A percentile compares a stretch with the other conserved stretches of the same genome.
These are phyloP conservation scores for Rhadinocentrus ornatus DNA, from an alignment of 2,797 vertebrate genomes.

Conservation along the genomic window DNA sequence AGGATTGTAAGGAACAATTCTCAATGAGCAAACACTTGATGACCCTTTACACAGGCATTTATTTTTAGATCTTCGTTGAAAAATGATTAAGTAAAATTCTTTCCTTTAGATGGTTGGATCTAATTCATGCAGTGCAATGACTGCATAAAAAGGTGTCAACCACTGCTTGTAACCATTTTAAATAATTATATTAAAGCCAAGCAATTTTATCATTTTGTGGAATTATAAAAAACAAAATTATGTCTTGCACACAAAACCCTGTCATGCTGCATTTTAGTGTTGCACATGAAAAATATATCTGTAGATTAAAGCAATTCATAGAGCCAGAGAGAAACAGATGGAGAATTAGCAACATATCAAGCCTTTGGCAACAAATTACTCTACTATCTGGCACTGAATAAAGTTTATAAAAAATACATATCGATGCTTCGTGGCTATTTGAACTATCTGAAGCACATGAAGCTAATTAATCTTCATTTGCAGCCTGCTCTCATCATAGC, in stretches of 20 bases:
- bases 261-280: conserved; percentile 1
- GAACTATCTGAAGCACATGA: conserved; percentile 29
- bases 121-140: background rate
- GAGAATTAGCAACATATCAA: conserved; percentile 34
- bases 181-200: conserved; percentile 3
- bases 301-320: conserved; percentile 46
- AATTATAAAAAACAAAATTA: conserved; percentile 25
- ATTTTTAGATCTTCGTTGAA: conserved; percentile 7
- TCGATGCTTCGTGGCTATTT: conserved; percentile 36
- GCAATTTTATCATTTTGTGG: conserved; percentile 23
- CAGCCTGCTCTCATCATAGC: conserved; percentile 39
- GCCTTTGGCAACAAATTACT: conserved; percentile 50
- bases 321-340: conserved; percentile 34
- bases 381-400: conserved; percentile 44
- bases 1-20: background rate
- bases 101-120: background rate
- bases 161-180: conserved; percentile 4
- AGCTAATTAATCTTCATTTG: conserved; percentile 73
- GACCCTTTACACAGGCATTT: background rate
- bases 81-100: conserved; percentile 16
- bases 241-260: conserved; percentile 11
- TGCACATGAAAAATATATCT: conserved; percentile 33
- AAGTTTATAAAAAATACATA: conserved; percentile 49
- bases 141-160: conserved; percentile 5
- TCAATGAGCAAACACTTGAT: background rate